Base-by-base conservation (phyloP, 2,888 invertebrate species). In the Ectemnius lituratus region DNA sequence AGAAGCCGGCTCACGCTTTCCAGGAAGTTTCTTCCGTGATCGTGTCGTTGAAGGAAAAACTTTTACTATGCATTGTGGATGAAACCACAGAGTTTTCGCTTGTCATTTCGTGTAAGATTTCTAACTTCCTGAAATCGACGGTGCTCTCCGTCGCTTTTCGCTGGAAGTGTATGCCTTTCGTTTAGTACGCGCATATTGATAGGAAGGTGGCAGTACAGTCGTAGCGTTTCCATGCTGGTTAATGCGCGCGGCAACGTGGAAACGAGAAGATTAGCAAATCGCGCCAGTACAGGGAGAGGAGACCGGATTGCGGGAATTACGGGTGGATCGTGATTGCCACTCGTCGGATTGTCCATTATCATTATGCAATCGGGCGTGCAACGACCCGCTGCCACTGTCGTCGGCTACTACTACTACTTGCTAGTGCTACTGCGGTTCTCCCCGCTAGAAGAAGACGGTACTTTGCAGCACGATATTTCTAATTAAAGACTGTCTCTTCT, bases 301-400 rank as follows among this genome's bases (percentile, higher is more conserved):
- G 23, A 68, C 70, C 76, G 80, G 73, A 80, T 75, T 52, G 56
- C 66, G 49, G 18, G 64, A 73, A 80, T 78, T 78, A 79, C 58
- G 49, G 58, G 52, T 62, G 63, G 62, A 71, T 72, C 62, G 73
- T 76, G 64, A 73, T 69, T 73, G 77, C 65, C 69, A 75, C 68
- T 75, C 64, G 58, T 58, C 68, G 45, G 63, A 71, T 70, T 62
- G 71, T 69, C 67, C 67, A 62, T 76, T 70, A 73, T 70, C 62
- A 64, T 81, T 79, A 72, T 62, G 77, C 79, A 75, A 74, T 73
- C 68, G 57, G 59, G 57, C 79, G 80, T 81, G 72, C 79, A 76
- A 78, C 74, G 81, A 81, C 78, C 79, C 52, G 60, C 62, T 57
- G 68, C 59, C 45, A 11, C 37, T 2, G 37, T 11, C 70, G 62